Base-by-base conservation (phyloP, 2,888 invertebrate species). In the Argynnis bischoffii region DNA sequence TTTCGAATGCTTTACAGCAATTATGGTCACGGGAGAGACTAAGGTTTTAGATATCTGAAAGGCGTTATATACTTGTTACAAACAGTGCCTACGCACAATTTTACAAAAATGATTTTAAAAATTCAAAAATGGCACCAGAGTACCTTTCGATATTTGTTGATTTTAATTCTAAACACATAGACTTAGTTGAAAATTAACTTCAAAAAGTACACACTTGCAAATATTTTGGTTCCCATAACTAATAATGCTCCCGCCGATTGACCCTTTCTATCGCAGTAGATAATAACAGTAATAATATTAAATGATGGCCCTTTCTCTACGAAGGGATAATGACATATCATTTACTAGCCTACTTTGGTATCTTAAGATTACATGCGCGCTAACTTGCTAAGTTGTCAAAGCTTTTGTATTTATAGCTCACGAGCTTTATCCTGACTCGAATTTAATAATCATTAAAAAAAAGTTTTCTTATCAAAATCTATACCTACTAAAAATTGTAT, bases 301-400 rank as follows among this genome's bases (percentile, higher is more conserved):
- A 64, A 70, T 66, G 66, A 69, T 64, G 66, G 51, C 56, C 54
- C 67, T 51, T 63, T 53, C 54, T 59, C 61, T 26, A 35, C 59
- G 66, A 69, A 72, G 73, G 73, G 71, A 73, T 73, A 73, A 73
- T 70, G 69, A 70, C 61, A 46, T 60, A 21, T 66, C 66, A 71
- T 69, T 70, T 67, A 59, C 64, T 55, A 55, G 66, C 55, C 15
- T 55, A 69, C 48, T 63, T 66, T 48, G 66, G 60, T 50, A 55
- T 64, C 63, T 66, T 61, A 68, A 55, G 68, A 60, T 55, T 57
- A 63, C 63, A 69, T 60, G 57, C 68, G 56, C 48, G 59, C 48
- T 65, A 57, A 57, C 57, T 65, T 57, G 59, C 56, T 35, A 35
- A 51, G 46, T 55, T 51, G 41, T 60, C 55, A 55, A 61, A 63